Percentiles rank a stretch among this genome's conserved stretches.
These are phyloP conservation scores for Murina feae DNA, from an alignment of 2,113 vertebrate genomes.

Conservation along the genomic window DNA sequence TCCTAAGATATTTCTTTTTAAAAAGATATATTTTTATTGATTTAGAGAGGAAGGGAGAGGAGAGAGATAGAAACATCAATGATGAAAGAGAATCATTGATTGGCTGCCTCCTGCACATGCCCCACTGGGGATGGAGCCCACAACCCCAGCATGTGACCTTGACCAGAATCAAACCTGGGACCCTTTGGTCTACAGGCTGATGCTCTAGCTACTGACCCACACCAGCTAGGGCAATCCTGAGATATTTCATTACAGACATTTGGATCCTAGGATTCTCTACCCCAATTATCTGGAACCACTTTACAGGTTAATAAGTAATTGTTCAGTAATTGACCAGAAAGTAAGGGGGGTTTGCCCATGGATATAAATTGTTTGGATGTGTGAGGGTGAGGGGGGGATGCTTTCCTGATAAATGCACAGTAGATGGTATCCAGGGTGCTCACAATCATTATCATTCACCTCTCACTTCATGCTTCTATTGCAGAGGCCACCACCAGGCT, in stretches of 20 bases:
- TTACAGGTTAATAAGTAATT: neutral
- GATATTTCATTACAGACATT: neutral
- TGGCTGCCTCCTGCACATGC: no score
- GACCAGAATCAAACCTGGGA: no score
- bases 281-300: neutral
- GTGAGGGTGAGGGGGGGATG: no score
- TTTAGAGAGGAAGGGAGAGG: no score
- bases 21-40: no score
- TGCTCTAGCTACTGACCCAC: no score
- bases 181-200: no score
- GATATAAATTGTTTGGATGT: neutral
- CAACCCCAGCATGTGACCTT: no score
- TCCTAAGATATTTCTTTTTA: neutral
- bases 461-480: neutral
- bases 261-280: neutral
- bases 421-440: neutral
- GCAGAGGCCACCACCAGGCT: neutral
- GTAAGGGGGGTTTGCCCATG: neutral
- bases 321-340: neutral
- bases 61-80: no score
- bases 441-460: neutral
- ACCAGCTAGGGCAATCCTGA: neutral
- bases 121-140: no score
- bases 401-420: neutral
- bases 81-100: no score